These are phyloP conservation scores for Penaeus vannamei DNA, from an alignment of 1,140 invertebrate species.

Conservation along the genomic window DNA sequence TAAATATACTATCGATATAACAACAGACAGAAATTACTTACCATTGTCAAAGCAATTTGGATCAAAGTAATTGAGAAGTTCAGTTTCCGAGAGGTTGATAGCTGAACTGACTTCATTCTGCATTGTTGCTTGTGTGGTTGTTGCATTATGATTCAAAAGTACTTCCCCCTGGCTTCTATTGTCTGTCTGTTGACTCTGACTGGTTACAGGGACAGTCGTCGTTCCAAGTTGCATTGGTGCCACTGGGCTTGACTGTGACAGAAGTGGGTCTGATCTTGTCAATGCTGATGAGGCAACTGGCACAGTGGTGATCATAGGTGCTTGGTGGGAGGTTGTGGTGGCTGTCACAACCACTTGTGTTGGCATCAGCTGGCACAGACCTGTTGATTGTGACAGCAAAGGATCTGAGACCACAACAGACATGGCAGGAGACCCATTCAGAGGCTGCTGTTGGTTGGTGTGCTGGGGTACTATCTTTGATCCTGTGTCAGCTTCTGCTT, in stretches of 20 bases:
- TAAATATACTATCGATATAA: too few species aligned
- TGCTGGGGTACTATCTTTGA: neutral
- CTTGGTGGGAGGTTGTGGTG: slow-evolving; percentile 18
- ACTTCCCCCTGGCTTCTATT: slow-evolving; percentile 5
- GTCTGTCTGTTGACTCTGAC: slow-evolving; percentile 3
- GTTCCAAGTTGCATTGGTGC: slow-evolving; percentile 38
- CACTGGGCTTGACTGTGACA: slow-evolving; percentile 57
- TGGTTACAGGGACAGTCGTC: neutral
- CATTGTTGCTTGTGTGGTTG: slow-evolving; percentile 49
- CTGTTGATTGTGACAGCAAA: slow-evolving; percentile 35
- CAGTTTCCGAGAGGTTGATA: slow-evolving; percentile 59
- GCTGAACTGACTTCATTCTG: slow-evolving; percentile 61
- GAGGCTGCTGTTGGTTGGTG: slow-evolving; percentile 12
- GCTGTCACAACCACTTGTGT: neutral
- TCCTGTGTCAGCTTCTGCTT: slow-evolving; percentile 1
- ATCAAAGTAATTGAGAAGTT: slow-evolving; percentile 59
- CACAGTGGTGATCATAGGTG: neutral
- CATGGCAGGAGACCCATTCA: neutral
- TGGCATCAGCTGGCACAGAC: slow-evolving; percentile 35
- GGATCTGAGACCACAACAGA: slow-evolving; percentile 34
- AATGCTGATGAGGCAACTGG: slow-evolving; percentile 38
- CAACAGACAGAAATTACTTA: neutral
- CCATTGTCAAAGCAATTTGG: slow-evolving; percentile 64
- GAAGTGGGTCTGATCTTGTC: slow-evolving; percentile 53
- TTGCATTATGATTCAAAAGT: slow-evolving; percentile 34